Evolutionary conservation across 37 sponge, comb jelly and placozoan species (phyloP).

Genomic region (Petrosia ficiformis): DNA sequence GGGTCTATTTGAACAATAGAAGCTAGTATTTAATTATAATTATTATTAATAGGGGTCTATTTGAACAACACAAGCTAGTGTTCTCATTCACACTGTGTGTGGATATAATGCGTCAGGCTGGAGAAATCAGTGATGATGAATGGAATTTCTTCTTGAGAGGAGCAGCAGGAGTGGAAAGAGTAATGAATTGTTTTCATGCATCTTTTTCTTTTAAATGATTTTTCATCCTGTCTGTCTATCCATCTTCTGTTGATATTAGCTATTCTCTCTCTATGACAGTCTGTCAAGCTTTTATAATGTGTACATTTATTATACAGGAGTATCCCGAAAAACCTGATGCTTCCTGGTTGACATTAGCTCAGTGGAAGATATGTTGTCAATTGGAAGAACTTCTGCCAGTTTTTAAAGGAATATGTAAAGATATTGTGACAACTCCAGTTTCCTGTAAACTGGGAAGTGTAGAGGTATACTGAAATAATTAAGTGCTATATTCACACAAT

Average conservation of each 20-base stretch:
- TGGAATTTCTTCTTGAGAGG: slow-evolving; percentile 99
- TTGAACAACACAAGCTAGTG: slow-evolving; percentile 96
- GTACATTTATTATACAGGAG: slow-evolving; percentile 36
- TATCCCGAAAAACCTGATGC: slow-evolving; percentile 85
- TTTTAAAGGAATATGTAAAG: slow-evolving; percentile 72
- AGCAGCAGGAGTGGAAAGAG: slow-evolving; percentile 86
- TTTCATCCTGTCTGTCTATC: no score
- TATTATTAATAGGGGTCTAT: slow-evolving; percentile 79
- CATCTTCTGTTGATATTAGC: no score
- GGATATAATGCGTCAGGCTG: slow-evolving; percentile 90
- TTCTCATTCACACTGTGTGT: slow-evolving; percentile 97
- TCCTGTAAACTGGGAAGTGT: slow-evolving; percentile 59
- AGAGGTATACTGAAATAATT: slow-evolving; percentile 47
- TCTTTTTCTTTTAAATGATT: no score
- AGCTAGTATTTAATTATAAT: no score
- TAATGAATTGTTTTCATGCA: slow-evolving; percentile 3
- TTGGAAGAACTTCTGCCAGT: slow-evolving; percentile 74
- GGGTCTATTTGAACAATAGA: no score
- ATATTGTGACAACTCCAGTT: slow-evolving; percentile 79
- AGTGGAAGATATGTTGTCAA: slow-evolving; percentile 85
- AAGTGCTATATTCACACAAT: not conserved
- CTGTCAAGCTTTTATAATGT: no score
- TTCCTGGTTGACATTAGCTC: slow-evolving; percentile 72
- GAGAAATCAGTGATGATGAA: slow-evolving; percentile 70
- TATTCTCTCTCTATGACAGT: no score